phyloP scores from a whole-genome alignment of 1,140 invertebrate genomes.

The Neuroterus valhalla region DNA sequence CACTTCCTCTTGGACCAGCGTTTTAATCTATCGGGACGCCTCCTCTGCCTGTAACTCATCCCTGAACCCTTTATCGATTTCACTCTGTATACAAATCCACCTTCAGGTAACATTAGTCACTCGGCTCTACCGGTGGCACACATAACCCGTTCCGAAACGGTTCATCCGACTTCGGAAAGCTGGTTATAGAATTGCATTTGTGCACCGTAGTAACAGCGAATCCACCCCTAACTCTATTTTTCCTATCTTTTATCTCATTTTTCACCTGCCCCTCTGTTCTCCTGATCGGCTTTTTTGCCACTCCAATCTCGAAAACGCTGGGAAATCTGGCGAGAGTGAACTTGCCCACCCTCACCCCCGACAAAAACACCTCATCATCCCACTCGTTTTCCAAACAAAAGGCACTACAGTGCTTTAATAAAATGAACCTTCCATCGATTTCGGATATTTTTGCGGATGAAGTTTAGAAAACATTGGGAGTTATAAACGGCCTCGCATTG shows the following conservation, averaged over 20 bases:
- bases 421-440: background rate
- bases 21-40: background rate
- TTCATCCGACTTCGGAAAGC: constrained; percentile 40
- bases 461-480: no score
- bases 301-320: constrained; percentile 18
- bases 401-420: background rate
- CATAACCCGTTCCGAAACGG: constrained; percentile 47
- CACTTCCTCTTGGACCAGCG: background rate
- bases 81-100: constrained; percentile 66
- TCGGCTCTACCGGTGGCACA: constrained; percentile 55
- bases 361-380: background rate
- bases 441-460: background rate
- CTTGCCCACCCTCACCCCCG: background rate
- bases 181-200: constrained; percentile 42
- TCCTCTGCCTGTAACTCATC: background rate
- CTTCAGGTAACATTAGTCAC: constrained; percentile 65
- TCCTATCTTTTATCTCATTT: constrained; percentile 46
- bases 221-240: constrained; percentile 12
- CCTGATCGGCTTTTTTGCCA: background rate
- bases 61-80: constrained; percentile 62
- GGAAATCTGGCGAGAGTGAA: constrained; percentile 18
- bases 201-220: constrained; percentile 32
- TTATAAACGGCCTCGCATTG: no score
- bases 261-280: constrained; percentile 43
- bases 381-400: constrained; percentile 4